These are phyloP conservation scores for Syrrhaptes paradoxus DNA, from an alignment of 2,113 vertebrate genomes.

Conservation along the genomic window DNA sequence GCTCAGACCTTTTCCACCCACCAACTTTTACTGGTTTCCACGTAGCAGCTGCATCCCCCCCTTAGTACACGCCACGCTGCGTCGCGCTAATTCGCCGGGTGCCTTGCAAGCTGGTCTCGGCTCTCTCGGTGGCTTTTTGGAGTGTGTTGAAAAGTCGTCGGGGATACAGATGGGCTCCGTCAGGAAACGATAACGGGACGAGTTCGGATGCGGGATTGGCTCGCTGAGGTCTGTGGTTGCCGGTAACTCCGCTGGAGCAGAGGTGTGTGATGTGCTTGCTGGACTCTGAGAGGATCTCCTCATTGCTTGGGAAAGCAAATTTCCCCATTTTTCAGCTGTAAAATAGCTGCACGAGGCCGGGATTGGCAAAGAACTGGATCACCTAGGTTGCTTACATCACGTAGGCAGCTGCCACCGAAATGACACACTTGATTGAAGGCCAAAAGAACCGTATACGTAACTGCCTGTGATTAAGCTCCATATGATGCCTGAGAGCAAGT, in stretches of 20 bases:
- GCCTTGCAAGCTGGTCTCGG: not conserved
- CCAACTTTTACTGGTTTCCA: constrained; percentile 13
- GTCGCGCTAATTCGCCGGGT: not conserved
- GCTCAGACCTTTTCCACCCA: constrained; percentile 45
- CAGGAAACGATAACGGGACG: not conserved
- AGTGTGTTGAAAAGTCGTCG: not conserved
- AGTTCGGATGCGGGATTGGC: not conserved
- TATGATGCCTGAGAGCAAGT: constrained; percentile 66
- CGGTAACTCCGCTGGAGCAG: not conserved
- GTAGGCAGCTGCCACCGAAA: constrained; percentile 67
- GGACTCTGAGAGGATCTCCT: not conserved
- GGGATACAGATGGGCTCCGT: not conserved
- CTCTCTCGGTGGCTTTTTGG: not conserved
- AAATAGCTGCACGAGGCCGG: constrained; percentile 20
- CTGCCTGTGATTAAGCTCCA: constrained; percentile 66
- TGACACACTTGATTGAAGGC: constrained; percentile 68
- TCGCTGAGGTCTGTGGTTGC: not conserved
- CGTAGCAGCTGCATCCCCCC: not conserved
- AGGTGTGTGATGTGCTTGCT: not conserved
- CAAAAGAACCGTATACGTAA: constrained; percentile 67
- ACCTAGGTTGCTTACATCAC: constrained; percentile 55
- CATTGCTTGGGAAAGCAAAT: not conserved
- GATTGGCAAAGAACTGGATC: constrained; percentile 30
- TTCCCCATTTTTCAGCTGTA: not conserved
- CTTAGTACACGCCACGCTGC: not conserved